phyloP scores from a whole-genome alignment of 2,888 invertebrate species.

The Chymomyza amoena region DNA sequence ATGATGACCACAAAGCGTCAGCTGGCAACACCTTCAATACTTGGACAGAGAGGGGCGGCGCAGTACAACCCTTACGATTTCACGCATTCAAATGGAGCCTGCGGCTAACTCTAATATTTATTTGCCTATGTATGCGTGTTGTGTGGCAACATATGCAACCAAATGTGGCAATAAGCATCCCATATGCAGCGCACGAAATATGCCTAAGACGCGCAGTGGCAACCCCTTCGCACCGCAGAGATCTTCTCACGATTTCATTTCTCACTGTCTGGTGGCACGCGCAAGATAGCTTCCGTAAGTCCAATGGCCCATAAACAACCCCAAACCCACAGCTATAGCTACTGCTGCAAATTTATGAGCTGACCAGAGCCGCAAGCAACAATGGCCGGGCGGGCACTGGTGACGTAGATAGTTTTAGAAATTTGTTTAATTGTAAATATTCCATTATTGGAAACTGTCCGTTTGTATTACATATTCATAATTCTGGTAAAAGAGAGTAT shows the following conservation, averaged over 20 bases:
- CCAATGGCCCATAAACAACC: no score
- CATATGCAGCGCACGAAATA: conserved; percentile 11
- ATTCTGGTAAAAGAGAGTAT: no score
- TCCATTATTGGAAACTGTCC: no score
- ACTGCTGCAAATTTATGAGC: no score
- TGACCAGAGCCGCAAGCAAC: no score
- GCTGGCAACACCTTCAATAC: conserved; percentile 2
- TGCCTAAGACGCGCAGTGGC: not conserved
- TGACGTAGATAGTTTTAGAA: no score
- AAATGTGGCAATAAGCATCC: conserved; percentile 19
- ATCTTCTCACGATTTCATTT: not conserved
- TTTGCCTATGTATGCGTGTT: conserved; percentile 15
- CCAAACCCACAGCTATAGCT: no score
- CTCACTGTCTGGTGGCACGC: not conserved
- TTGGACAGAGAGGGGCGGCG: not conserved
- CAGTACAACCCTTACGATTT: not conserved
- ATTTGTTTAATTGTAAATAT: no score
- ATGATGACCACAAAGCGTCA: not conserved
- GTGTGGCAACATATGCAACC: conserved; percentile 20
- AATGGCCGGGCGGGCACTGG: no score
- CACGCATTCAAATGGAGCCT: not conserved
- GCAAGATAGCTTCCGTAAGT: not conserved
- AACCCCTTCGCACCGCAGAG: not conserved
- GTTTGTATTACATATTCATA: no score
- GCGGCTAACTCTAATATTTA: conserved; percentile 30